A percentile compares a stretch with the other conserved stretches of the same genome.
These are phyloP conservation scores for Siphlonurus alternatus DNA, from an alignment of 2,888 invertebrate species.

Conservation along the genomic window DNA sequence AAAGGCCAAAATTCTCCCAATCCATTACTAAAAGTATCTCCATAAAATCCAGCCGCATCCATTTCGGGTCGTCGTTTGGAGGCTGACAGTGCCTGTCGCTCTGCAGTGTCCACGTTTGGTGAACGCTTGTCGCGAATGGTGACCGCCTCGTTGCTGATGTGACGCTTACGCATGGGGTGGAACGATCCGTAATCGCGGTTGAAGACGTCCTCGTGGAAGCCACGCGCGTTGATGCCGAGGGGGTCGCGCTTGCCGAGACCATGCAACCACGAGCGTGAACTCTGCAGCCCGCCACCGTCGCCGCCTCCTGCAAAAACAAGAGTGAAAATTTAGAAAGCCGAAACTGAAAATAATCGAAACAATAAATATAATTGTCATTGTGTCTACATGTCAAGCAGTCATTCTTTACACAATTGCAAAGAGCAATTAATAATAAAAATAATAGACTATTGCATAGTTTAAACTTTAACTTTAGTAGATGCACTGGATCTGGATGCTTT, in stretches of 20 bases:
- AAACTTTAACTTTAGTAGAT: no score
- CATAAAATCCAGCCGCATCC: conserved; percentile 20
- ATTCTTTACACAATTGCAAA: no score
- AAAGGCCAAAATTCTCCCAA: conserved; percentile 22
- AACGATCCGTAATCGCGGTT: conserved; percentile 17
- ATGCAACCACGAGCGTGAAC: neutral
- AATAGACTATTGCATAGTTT: no score
- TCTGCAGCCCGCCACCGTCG: neutral
- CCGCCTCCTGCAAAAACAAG: no score
- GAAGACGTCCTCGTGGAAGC: conserved; percentile 19
- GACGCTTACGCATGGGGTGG: conserved; percentile 16
- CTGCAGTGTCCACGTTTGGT: conserved; percentile 13
- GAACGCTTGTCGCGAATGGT: conserved; percentile 7
- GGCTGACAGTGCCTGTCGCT: conserved; percentile 13
- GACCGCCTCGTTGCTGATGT: neutral
- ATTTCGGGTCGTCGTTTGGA: conserved; percentile 9
- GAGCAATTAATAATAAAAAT: no score
- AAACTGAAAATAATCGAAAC: no score
- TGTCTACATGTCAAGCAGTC: no score
- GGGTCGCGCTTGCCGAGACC: conserved; percentile 14
- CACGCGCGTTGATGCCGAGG: conserved; percentile 18
- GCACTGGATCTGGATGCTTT: no score
- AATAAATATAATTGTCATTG: no score
- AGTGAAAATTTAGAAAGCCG: no score
- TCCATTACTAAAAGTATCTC: conserved; percentile 21